Evolutionary conservation across 1,140 invertebrate species (phyloP), one percentile per base, ranked within the genome.

Genomic region (Ceratina australensis): DNA sequence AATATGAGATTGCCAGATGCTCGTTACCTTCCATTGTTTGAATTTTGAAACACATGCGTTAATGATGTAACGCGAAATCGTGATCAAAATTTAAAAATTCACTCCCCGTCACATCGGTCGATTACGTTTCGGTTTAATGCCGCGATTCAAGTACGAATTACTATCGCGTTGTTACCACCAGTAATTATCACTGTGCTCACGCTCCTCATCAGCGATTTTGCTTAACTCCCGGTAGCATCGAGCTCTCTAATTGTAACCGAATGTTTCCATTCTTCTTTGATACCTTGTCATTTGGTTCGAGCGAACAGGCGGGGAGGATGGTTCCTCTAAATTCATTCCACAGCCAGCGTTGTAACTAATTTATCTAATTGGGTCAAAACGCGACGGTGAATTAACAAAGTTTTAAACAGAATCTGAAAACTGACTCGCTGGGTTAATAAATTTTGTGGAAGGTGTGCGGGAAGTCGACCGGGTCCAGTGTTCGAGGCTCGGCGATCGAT

Each of bases 151-250:
- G 8, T 42, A 42, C 10, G 33, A 42, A 74, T 82, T 76, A 72
- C 49, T 33, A 63, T 68, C 20, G 13, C 68, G 24, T 79, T 24
- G 69, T 73, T 78, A 42, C 18, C 20, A 42, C 26, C 24, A n/a
- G 57, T 81, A 78, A 81, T 69, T 79, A 65, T n/a, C 50, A 59
- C 24, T 20, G 49, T 24, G 22, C 66, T 49, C 24, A 42, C n/a
- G 24, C 24, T 67, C 13, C 49, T 20, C 56, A 76, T 77, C 49
- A 20, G n/a, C 20, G 49, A 20, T 15, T 12, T 42, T 50, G 33
- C 33, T 74, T 79, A 83, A 82, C 71, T 33, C 5, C 5, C 28
- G 5, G 28, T 33, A 33, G 28, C 28, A 33, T 5, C 33, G 3
- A 10, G 10, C 33, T 42, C 33, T 42, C 5, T 0, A 42, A 42